phyloP scores from a whole-genome alignment of 92 coral and sea anemone genomes.

The Parazoanthus swiftii region DNA sequence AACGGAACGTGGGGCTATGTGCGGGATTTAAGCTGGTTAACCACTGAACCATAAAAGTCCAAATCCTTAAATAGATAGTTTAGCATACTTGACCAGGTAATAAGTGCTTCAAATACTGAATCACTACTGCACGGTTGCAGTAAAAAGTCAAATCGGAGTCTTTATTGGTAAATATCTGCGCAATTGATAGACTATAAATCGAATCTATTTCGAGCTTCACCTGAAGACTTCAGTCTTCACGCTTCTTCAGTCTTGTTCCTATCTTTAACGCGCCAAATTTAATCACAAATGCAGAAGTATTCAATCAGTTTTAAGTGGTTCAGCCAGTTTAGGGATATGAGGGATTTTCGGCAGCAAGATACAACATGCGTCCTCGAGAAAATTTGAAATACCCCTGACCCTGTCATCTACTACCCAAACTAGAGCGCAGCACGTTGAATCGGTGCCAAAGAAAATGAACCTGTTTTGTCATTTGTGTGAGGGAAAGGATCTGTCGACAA shows the following conservation, averaged over 20 bases:
- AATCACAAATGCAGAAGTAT: not conserved
- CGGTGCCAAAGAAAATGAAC: not conserved
- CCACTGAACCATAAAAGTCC: not conserved
- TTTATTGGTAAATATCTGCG: not conserved
- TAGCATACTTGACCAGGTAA: too few relatives aligned
- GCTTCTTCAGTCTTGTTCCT: not conserved
- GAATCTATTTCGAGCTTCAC: not conserved
- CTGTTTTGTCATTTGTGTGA: not conserved
- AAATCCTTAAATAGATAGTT: not conserved
- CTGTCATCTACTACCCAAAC: not conserved
- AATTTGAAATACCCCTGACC: not conserved
- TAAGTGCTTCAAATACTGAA: not conserved
- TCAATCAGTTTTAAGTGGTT: not conserved
- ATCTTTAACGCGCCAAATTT: not conserved
- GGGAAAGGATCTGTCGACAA: not conserved
- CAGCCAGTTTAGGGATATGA: not conserved
- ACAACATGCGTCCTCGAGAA: not conserved
- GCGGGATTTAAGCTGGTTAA: not conserved
- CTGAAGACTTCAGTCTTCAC: not conserved
- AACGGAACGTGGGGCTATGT: not conserved
- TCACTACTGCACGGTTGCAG: not conserved
- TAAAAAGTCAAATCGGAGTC: too few relatives aligned
- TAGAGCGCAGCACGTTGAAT: not conserved
- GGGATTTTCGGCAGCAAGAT: not conserved
- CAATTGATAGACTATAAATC: not conserved